Percentiles rank a stretch among this genome's conserved stretches.
phyloP scores from a whole-genome alignment of 2,797 vertebrate species.

The Apogon hyalosoma region DNA sequence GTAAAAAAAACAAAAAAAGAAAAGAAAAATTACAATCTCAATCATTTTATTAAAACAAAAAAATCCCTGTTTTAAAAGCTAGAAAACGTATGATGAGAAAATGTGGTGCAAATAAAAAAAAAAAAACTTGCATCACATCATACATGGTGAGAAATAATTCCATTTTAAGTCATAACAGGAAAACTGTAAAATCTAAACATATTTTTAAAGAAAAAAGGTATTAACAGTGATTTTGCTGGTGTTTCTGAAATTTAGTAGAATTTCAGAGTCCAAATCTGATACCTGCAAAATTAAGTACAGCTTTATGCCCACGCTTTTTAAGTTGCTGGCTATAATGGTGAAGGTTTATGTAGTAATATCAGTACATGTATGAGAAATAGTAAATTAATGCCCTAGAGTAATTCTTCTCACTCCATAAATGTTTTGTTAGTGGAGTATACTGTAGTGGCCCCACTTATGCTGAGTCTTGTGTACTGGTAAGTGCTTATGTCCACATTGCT shows the following conservation, averaged over 20 bases:
- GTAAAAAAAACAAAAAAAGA: too few species aligned
- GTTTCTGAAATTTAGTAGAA: too few species aligned
- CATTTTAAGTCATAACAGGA: neutral
- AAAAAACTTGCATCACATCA: too few species aligned
- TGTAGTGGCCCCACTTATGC: neutral
- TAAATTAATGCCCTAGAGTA: neutral
- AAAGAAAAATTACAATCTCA: too few species aligned
- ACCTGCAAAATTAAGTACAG: too few species aligned
- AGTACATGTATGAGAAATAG: neutral
- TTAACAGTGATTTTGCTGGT: neutral
- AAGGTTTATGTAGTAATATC: constrained; percentile 4
- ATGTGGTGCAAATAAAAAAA: neutral
- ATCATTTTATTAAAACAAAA: too few species aligned
- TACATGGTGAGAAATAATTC: neutral
- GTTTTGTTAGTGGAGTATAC: neutral
- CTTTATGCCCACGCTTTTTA: too few species aligned
- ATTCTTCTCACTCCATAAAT: neutral
- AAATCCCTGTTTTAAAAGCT: neutral
- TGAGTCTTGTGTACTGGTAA: neutral
- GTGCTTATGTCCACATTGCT: neutral
- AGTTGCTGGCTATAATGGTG: too few species aligned
- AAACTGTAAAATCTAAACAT: neutral
- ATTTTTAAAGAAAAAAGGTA: neutral
- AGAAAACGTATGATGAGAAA: neutral
- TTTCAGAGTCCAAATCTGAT: neutral